Percentiles rank a stretch among this genome's conserved stretches.
Evolutionary conservation across 2,888 invertebrate species (phyloP).

Genomic region (Drosophila anceps): DNA sequence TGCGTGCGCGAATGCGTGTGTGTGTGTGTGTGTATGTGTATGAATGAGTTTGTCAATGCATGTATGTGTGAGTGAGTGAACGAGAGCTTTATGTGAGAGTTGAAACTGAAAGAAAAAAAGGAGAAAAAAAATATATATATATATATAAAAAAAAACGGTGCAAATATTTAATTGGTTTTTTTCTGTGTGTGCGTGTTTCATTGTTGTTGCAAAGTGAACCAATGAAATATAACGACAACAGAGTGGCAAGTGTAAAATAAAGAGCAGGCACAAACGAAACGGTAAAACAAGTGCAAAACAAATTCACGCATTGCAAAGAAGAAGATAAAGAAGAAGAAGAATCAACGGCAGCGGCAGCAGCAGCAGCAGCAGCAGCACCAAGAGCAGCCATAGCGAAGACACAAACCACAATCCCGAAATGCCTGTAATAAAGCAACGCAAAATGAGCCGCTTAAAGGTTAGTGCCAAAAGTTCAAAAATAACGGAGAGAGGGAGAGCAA

Average conservation of each 20-base stretch:
- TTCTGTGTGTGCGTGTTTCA: conserved; percentile 9
- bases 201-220: conserved; percentile 20
- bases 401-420: conserved; percentile 51
- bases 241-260: conserved; percentile 23
- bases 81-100: conserved; percentile 16
- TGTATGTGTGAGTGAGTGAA: not conserved
- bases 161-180: conserved; percentile 30
- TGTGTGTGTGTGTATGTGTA: not conserved
- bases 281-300: conserved; percentile 25
- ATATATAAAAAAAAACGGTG: conserved; percentile 20
- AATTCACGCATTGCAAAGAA: conserved; percentile 16
- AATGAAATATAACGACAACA: conserved; percentile 11
- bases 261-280: conserved; percentile 6
- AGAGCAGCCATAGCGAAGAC: conserved; percentile 40
- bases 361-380: not conserved
- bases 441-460: conserved; percentile 84
- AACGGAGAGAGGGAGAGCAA: not conserved
- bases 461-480: conserved; percentile 44
- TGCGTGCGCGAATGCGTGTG: not conserved
- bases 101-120: conserved; percentile 9
- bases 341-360: not conserved
- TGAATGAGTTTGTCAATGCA: conserved; percentile 2
- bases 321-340: not conserved
- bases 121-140: not conserved
- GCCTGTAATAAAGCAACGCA: conserved; percentile 83